Percentiles rank a stretch among this genome's conserved stretches.
These are phyloP conservation scores for Candidula unifasciata DNA, from an alignment of 2,888 invertebrate species.

Conservation along the genomic window DNA sequence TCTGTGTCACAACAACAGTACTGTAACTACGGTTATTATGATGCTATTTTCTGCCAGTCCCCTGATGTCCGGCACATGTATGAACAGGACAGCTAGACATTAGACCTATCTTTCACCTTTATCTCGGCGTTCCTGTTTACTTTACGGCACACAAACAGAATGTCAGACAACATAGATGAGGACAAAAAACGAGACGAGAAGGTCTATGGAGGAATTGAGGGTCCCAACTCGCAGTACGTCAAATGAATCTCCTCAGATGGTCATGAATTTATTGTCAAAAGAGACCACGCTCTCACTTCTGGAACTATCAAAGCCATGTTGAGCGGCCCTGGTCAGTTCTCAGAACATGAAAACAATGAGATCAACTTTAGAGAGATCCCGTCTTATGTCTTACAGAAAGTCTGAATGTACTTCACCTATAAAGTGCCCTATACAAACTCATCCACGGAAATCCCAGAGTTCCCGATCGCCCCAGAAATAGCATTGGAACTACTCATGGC, in stretches of 20 bases:
- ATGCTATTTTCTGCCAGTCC: too few species aligned
- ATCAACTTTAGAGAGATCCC: slow-evolving; percentile 99
- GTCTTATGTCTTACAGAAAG: slow-evolving; percentile 85
- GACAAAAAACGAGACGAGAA: slow-evolving; percentile 77
- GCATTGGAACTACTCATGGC: slow-evolving; percentile 99
- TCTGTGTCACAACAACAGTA: too few species aligned
- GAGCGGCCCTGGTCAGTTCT: slow-evolving; percentile 97
- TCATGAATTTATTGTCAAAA: slow-evolving; percentile 98
- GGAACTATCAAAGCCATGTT: slow-evolving; percentile 99
- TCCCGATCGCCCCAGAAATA: slow-evolving; percentile 98
- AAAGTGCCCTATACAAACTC: slow-evolving; percentile 97
- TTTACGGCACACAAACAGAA: slow-evolving; percentile 42
- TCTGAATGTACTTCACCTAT: slow-evolving; percentile 99
- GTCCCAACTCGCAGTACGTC: slow-evolving; percentile 98
- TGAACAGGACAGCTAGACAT: too few species aligned
- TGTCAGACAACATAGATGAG: slow-evolving; percentile 76
- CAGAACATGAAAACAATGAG: slow-evolving; percentile 99
- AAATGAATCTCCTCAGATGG: slow-evolving; percentile 97
- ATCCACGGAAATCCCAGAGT: slow-evolving; percentile 99
- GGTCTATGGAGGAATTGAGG: slow-evolving; percentile 94
- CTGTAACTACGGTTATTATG: too few species aligned
- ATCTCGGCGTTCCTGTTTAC: too few species aligned
- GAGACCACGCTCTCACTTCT: slow-evolving; percentile 97
- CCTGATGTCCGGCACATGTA: too few species aligned
- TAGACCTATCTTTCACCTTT: too few species aligned